Evolutionary conservation across 2,113 vertebrate species (phyloP), one percentile per base, ranked within the genome.

Genomic region (Ranitomeya variabilis): DNA sequence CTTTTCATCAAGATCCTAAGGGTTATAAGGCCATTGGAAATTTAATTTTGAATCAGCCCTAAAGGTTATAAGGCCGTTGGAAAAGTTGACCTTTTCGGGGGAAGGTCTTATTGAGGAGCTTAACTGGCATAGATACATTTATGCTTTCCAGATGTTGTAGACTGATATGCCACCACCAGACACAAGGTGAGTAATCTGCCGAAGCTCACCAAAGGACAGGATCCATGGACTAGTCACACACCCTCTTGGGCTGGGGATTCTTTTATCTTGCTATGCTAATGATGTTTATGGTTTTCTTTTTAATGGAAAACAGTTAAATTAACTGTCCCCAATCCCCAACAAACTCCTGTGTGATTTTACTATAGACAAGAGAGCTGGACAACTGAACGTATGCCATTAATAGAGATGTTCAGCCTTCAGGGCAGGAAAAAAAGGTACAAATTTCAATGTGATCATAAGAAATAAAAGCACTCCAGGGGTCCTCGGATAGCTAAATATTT

Each of bases 201-300:
- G 60, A 7, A 16, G 82, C 69, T 77, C 80, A 83, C 77, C 18
- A 83, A 7, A 64, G 15, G 85, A 74, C n/a, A 59, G 26, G 59
- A 64, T 88, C 79, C 51, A 8, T 31, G 15, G 66, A 59, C 69
- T 45, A 52, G 80, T 60, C 57, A 52, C 87, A 83, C 71, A 83
- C 80, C 80, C 80, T 83, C 79, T 13, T 23, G 12, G 80, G 19
- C 45, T 77, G n/a, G 8, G 62, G 59, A 14, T 55, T 62, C 59
- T 82, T 88, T 82, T 83, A 83, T 74, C 15, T 59, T 64, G 11
- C 80, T 78, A 88, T 88, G 87, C n/a, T 88, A 88, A 88, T 78
- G 9, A 21, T 88, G 80, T 88, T 83, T 80, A 71, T 51, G 37
- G 37, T 77, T 76, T 19, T 54, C 80, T 83, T 83, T 87, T 52